Percentiles rank a stretch among this genome's conserved stretches.
Conservation (phyloP, 2,888 invertebrate species). For the Nematopogon swammerdamellus region DNA sequence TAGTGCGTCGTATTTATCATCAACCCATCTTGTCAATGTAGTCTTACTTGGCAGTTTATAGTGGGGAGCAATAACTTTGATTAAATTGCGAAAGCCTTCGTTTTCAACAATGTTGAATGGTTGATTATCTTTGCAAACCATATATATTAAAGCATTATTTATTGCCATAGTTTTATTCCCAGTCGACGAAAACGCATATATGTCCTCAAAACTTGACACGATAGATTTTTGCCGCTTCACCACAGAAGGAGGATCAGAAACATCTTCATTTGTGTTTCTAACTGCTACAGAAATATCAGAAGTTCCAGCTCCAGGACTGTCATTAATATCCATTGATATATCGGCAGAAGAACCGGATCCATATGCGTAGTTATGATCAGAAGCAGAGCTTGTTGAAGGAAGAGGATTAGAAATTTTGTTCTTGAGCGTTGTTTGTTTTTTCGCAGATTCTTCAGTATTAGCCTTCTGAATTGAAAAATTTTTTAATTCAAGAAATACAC, state of each 20-base stretch:
- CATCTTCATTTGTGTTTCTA: conserved; percentile 5
- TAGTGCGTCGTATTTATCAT: conserved; percentile 15
- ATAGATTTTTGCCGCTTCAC: conserved; percentile 6
- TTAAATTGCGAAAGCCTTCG: conserved; percentile 11
- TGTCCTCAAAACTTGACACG: conserved; percentile 7
- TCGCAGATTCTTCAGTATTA: conserved; percentile 1
- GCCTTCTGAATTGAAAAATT: background rate
- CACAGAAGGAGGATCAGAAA: conserved; percentile 4
- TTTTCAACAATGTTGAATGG: conserved; percentile 12
- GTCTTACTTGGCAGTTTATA: conserved; percentile 13
- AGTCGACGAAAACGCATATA: conserved; percentile 10
- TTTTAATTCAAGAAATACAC: conserved; percentile 1
- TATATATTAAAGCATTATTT: conserved; percentile 13
- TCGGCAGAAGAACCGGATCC: conserved; percentile 1
- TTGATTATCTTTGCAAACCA: conserved; percentile 15
- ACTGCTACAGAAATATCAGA: conserved; percentile 1
- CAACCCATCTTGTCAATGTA: conserved; percentile 15
- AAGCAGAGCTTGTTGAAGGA: no score
- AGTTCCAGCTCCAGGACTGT: background rate
- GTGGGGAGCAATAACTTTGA: conserved; percentile 14
- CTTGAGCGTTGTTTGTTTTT: conserved; percentile 1
- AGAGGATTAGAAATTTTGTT: background rate
- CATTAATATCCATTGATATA: background rate
- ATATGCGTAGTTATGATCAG: background rate
- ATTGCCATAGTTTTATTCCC: conserved; percentile 13